phyloP scores from a whole-genome alignment of 1,140 invertebrate genomes.

The Planococcus citri region DNA sequence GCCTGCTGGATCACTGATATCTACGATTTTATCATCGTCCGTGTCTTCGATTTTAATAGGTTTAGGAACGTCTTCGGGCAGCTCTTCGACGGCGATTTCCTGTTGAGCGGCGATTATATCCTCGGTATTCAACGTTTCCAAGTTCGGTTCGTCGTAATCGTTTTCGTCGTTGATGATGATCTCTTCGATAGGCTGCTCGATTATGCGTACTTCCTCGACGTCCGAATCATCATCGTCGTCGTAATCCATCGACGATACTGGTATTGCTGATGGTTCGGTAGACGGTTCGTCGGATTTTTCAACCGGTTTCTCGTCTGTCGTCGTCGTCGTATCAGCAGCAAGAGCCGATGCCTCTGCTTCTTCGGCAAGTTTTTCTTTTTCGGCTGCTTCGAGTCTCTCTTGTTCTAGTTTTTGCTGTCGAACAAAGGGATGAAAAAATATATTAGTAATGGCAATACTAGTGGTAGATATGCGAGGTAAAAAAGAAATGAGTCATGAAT shows the following conservation, averaged over 20 bases:
- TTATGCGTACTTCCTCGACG: background rate
- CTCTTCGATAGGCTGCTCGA: constrained; percentile 31
- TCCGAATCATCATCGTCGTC: constrained; percentile 11
- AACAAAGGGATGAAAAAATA: too few relatives aligned
- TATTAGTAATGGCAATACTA: too few relatives aligned
- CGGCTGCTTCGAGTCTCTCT: constrained; percentile 24
- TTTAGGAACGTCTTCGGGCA: background rate
- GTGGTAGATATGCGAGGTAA: too few relatives aligned
- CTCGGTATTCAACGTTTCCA: constrained; percentile 30
- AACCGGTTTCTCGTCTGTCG: constrained; percentile 24
- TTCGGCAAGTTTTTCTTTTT: constrained; percentile 13
- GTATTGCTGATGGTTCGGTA: constrained; percentile 21
- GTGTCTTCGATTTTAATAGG: constrained; percentile 30
- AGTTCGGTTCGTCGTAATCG: constrained; percentile 26
- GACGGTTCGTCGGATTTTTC: constrained; percentile 22
- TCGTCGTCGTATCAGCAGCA: constrained; percentile 21
- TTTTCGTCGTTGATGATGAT: constrained; percentile 34
- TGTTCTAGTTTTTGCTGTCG: constrained; percentile 21
- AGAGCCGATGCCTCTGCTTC: too few relatives aligned
- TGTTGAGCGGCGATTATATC: constrained; percentile 15
- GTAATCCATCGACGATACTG: background rate
- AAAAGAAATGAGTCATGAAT: too few relatives aligned
- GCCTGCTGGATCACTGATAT: constrained; percentile 21
- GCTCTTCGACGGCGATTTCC: constrained; percentile 20
- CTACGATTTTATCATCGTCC: constrained; percentile 30